Percentiles rank a stretch among this genome's conserved stretches.
These are phyloP conservation scores for Trialeurodes vaporariorum DNA, from an alignment of 1,140 invertebrate genomes.

Conservation along the genomic window DNA sequence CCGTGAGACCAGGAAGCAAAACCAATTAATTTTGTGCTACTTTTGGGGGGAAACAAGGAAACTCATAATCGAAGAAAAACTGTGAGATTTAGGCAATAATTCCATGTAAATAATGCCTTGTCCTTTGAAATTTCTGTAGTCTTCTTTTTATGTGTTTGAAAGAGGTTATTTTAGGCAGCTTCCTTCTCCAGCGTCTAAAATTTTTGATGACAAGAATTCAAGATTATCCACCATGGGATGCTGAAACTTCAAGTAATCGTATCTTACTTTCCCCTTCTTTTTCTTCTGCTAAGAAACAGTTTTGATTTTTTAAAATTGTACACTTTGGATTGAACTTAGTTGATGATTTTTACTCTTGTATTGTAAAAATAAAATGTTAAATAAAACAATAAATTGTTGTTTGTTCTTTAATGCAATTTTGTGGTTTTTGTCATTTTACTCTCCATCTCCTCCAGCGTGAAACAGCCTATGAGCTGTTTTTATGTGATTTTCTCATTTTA, in stretches of 20 bases:
- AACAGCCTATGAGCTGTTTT: no score
- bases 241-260: not conserved
- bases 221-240: not conserved
- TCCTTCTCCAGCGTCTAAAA: no score
- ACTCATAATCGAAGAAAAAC: no score
- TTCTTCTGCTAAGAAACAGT: not conserved
- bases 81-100: not conserved
- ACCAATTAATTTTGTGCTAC: no score
- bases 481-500: no score
- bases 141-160: not conserved
- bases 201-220: not conserved
- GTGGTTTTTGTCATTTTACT: no score
- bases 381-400: slow-evolving; percentile 1
- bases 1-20: no score
- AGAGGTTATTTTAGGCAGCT: no score
- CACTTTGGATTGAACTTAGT: not conserved
- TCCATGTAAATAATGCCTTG: not conserved
- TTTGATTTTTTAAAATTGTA: not conserved
- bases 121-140: not conserved
- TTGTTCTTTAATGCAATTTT: not conserved
- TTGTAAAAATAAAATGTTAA: not conserved
- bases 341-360: not conserved
- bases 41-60: no score
- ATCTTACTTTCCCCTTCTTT: not conserved
- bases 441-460: no score